These are phyloP conservation scores for Copidosoma floridanum DNA, from an alignment of 1,140 invertebrate species.

Conservation along the genomic window DNA sequence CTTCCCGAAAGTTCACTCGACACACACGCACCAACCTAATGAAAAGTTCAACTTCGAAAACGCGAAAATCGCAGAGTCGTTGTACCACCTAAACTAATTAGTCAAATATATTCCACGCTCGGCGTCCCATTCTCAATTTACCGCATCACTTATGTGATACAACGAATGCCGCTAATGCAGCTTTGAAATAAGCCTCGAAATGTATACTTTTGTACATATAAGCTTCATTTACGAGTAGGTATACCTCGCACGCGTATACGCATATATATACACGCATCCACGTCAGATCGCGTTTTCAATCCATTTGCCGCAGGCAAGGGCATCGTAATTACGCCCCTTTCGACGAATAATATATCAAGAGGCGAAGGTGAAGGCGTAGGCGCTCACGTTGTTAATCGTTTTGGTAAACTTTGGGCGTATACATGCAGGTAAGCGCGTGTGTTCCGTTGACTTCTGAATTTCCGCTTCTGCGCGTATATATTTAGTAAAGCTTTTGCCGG, in stretches of 20 bases:
- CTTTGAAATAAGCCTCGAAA: slow-evolving; percentile 31
- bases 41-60: too few species aligned
- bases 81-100: slow-evolving; percentile 42
- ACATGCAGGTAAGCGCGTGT: too few species aligned
- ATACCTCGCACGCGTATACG: slow-evolving; percentile 19
- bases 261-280: not conserved
- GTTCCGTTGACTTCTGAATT: not conserved
- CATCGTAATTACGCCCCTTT: slow-evolving; percentile 7
- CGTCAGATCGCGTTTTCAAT: not conserved
- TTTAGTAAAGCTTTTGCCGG: not conserved
- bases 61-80: too few species aligned
- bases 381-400: too few species aligned
- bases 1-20: too few species aligned
- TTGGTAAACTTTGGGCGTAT: too few species aligned
- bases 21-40: too few species aligned
- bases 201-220: slow-evolving; percentile 9
- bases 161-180: slow-evolving; percentile 43
- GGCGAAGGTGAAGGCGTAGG: too few species aligned
- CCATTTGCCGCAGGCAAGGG: too few species aligned
- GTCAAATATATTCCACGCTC: slow-evolving; percentile 35
- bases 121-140: not conserved
- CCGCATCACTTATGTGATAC: too few species aligned
- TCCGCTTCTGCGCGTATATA: not conserved
- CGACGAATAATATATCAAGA: too few species aligned
- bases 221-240: not conserved